Conservation (phyloP, 2,888 invertebrate genomes). For the Chouioia cunea region DNA sequence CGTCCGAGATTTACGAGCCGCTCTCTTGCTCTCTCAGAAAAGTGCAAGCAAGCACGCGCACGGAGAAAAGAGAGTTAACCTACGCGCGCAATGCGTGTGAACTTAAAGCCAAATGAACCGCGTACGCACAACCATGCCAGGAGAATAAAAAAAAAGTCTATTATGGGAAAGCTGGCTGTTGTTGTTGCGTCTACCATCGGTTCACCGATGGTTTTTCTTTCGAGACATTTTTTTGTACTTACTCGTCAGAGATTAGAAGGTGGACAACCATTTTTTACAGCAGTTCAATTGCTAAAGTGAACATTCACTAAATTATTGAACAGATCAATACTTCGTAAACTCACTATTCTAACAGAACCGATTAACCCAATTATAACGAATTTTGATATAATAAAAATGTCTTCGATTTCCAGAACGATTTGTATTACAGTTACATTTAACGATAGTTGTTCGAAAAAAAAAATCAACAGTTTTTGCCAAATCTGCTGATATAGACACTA, state of each 20-base stretch:
- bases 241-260: no score
- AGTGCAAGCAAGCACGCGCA: slow-evolving; percentile 22
- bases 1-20: slow-evolving; percentile 39
- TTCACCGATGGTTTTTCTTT: no score
- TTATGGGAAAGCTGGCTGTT: slow-evolving; percentile 3
- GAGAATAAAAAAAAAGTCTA: background rate
- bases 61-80: slow-evolving; percentile 33
- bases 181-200: slow-evolving; percentile 26
- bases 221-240: no score
- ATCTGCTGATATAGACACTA: slow-evolving; percentile 11
- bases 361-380: no score
- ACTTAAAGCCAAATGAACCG: slow-evolving; percentile 11
- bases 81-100: slow-evolving; percentile 23
- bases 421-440: background rate
- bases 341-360: no score
- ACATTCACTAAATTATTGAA: no score
- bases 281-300: no score
- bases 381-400: no score
- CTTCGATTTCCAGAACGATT: no score
- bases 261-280: no score
- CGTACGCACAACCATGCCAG: no score
- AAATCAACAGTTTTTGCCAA: slow-evolving; percentile 27
- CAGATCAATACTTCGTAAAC: no score
- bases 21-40: slow-evolving; percentile 13
- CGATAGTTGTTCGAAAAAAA: background rate